A percentile compares a stretch with the other conserved stretches of the same genome.
Evolutionary conservation across 92 coral and sea anemone species (phyloP).

Genomic region (Diadumene lineata): DNA sequence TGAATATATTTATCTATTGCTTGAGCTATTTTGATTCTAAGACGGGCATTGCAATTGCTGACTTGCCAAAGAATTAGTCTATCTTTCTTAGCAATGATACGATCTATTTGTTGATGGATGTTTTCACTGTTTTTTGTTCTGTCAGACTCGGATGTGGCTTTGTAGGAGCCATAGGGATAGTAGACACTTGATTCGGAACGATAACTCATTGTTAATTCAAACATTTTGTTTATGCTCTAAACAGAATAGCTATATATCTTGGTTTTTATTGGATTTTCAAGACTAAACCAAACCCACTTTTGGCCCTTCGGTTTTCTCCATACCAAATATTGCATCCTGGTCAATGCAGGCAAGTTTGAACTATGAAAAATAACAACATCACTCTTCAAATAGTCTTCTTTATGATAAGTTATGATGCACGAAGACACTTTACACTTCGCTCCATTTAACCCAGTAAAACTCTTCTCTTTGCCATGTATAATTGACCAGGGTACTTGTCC

Average conservation of each 20-base stretch:
- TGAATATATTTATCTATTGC: slow-evolving; percentile 3
- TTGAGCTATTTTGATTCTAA: slow-evolving; percentile 11
- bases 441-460: background rate
- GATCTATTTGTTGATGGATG: background rate
- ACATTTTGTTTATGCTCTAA: background rate
- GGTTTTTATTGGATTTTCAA: slow-evolving; percentile 16
- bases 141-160: background rate
- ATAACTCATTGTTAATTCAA: slow-evolving; percentile 28
- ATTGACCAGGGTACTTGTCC: slow-evolving; percentile 21
- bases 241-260: background rate
- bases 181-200: background rate
- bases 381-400: slow-evolving; percentile 14
- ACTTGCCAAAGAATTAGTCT: slow-evolving; percentile 18
- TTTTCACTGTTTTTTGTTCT: background rate
- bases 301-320: slow-evolving; percentile 4
- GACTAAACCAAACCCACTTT: slow-evolving; percentile 25
- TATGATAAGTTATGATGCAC: background rate
- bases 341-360: background rate
- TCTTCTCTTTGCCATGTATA: background rate
- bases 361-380: slow-evolving; percentile 26
- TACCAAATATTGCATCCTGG: background rate
- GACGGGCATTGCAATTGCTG: slow-evolving; percentile 16
- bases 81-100: slow-evolving; percentile 6
- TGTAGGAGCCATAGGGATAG: slow-evolving; percentile 16
- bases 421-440: slow-evolving; percentile 11